These are phyloP conservation scores for Forbesichthys papilliferus DNA, from an alignment of 2,113 vertebrate genomes.

Conservation along the genomic window DNA sequence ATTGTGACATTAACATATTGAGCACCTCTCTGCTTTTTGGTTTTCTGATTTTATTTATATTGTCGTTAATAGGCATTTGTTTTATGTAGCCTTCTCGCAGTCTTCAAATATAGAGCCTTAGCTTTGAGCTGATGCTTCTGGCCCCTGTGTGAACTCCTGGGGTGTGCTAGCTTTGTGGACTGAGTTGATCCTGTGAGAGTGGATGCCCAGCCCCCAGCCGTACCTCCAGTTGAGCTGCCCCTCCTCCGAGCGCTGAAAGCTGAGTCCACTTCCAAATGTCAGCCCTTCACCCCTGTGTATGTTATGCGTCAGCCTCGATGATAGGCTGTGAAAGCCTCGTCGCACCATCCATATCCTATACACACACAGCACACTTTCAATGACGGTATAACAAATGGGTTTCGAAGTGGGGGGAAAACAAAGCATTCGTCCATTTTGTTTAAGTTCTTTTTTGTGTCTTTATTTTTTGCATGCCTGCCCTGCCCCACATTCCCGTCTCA, in stretches of 20 bases:
- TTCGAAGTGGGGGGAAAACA: too few species aligned
- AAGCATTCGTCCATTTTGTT: too few species aligned
- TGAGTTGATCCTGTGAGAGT: constrained; percentile 1
- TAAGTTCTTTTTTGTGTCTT: too few species aligned
- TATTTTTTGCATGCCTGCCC: too few species aligned
- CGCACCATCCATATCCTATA: neutral
- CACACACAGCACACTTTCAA: neutral
- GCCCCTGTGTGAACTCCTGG: neutral
- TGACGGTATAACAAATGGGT: too few species aligned
- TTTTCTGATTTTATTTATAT: neutral
- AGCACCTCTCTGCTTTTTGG: too few species aligned
- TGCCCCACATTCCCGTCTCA: constrained; percentile 7
- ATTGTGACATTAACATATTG: neutral
- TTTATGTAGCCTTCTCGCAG: neutral
- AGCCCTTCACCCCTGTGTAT: neutral
- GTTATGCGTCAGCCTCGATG: constrained; percentile 8
- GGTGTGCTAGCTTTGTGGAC: neutral
- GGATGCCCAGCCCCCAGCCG: neutral
- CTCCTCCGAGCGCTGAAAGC: neutral
- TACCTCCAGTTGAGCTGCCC: neutral
- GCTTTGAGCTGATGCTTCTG: neutral
- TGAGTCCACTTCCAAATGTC: neutral
- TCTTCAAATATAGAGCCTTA: neutral
- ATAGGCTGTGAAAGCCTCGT: neutral
- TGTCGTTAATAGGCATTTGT: neutral